phyloP scores from a whole-genome alignment of 2,797 vertebrate genomes.

The Pagetopsis macropterus region DNA sequence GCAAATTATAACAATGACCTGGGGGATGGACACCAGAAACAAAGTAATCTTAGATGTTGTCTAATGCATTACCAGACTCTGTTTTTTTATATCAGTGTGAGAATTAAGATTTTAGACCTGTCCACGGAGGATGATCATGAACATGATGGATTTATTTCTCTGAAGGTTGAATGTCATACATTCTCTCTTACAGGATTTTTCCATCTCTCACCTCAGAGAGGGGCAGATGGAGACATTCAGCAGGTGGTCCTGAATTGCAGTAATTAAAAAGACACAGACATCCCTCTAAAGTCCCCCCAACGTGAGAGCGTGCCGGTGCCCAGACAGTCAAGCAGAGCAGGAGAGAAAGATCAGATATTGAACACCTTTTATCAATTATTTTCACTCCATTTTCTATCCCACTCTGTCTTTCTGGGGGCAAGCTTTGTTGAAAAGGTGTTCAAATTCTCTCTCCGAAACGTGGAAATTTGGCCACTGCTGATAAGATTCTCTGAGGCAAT shows the following conservation, averaged over 20 bases:
- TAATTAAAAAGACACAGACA: conserved; percentile 71
- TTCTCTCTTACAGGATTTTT: conserved; percentile 27
- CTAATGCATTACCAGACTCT: neutral
- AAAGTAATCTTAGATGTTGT: conserved; percentile 6
- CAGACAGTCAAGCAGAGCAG: conserved; percentile 22
- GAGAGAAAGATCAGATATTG: conserved; percentile 33
- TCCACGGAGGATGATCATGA: conserved; percentile 12
- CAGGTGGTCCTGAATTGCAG: conserved; percentile 63
- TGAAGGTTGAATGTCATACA: neutral
- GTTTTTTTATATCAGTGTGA: neutral
- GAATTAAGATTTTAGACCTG: conserved; percentile 14
- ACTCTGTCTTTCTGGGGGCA: conserved; percentile 27
- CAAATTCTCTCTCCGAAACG: conserved; percentile 8
- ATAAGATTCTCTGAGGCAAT: conserved; percentile 42
- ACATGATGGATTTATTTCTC: conserved; percentile 23
- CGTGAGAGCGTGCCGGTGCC: conserved; percentile 11
- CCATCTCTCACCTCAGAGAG: conserved; percentile 57
- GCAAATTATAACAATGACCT: conserved; percentile 38
- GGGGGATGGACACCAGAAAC: conserved; percentile 29
- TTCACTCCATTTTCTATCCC: conserved; percentile 20
- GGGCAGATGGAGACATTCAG: conserved; percentile 68
- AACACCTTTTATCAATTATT: conserved; percentile 49
- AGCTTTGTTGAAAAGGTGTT: conserved; percentile 39
- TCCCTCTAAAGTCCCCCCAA: conserved; percentile 30
- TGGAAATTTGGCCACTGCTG: conserved; percentile 55